Conservation (phyloP, 1,140 invertebrate genomes). For the Homalodisca vitripennis region DNA sequence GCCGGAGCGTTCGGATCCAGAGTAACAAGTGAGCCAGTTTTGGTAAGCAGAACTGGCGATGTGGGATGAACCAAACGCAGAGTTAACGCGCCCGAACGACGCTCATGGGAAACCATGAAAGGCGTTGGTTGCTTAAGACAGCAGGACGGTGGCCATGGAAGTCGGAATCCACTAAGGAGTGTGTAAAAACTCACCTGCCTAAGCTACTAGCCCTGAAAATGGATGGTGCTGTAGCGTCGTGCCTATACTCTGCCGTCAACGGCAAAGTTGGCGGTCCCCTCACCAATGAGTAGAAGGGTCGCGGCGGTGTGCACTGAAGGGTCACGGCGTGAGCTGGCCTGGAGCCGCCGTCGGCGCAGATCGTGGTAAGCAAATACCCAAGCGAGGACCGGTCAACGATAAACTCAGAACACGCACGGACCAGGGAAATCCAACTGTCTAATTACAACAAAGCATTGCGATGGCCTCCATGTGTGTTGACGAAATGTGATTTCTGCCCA, state of each 20-base stretch:
- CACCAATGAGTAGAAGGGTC: conserved; percentile 68
- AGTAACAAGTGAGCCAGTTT: conserved; percentile 83
- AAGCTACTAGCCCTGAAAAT: conserved; percentile 90
- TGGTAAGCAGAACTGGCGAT: conserved; percentile 90
- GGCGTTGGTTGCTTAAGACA: conserved; percentile 82
- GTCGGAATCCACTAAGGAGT: conserved; percentile 86
- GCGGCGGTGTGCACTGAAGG: conserved; percentile 71
- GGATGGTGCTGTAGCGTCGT: conserved; percentile 79
- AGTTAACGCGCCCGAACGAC: conserved; percentile 68
- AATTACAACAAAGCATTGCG: too few relatives aligned
- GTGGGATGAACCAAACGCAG: conserved; percentile 79
- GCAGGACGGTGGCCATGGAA: conserved; percentile 89
- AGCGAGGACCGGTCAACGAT: conserved; percentile 63
- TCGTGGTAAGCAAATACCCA: conserved; percentile 73
- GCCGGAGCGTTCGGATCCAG: conserved; percentile 42
- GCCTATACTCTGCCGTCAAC: conserved; percentile 65
- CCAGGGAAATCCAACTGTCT: too few relatives aligned
- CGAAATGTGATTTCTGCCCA: too few relatives aligned
- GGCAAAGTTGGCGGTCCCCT: conserved; percentile 42
- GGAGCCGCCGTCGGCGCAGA: conserved; percentile 79
- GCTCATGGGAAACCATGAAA: conserved; percentile 79
- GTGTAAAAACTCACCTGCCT: conserved; percentile 88
- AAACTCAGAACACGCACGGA: too few relatives aligned
- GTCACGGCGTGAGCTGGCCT: conserved; percentile 63
- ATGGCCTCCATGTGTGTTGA: too few relatives aligned